These are phyloP conservation scores for Noctua fimbriata DNA, from an alignment of 2,888 invertebrate species.

Conservation along the genomic window DNA sequence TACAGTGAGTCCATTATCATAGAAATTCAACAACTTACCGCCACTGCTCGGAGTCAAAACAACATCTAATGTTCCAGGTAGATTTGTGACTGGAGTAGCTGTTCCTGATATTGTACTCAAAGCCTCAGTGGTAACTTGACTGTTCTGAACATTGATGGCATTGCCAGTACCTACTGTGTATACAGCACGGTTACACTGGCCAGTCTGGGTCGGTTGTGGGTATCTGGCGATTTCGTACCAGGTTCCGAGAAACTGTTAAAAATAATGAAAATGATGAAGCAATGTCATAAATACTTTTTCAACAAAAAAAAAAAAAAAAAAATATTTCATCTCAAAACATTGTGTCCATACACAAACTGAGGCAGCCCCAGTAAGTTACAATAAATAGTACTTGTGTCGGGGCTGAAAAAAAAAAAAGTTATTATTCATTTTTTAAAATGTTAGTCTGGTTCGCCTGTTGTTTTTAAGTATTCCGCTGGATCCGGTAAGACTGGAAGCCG, in stretches of 20 bases:
- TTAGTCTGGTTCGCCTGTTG: neutral
- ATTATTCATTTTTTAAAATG: too few relatives aligned
- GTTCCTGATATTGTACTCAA: constrained; percentile 86
- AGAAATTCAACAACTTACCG: constrained; percentile 75
- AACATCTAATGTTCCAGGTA: constrained; percentile 88
- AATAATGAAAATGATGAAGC: neutral
- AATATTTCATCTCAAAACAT: too few relatives aligned
- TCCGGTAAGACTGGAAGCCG: neutral
- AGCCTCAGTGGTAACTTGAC: constrained; percentile 82
- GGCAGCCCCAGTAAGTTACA: too few relatives aligned
- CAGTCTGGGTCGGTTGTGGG: constrained; percentile 90
- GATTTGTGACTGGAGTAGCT: constrained; percentile 82
- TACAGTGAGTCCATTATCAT: neutral
- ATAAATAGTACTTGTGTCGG: too few relatives aligned
- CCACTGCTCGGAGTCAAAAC: constrained; percentile 86
- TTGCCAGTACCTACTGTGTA: constrained; percentile 75
- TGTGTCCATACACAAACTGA: too few relatives aligned
- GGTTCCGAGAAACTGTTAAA: constrained; percentile 71
- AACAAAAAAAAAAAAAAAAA: too few relatives aligned
- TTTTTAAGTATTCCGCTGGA: neutral
- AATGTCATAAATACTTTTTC: neutral
- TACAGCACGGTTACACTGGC: constrained; percentile 91
- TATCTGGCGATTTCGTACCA: constrained; percentile 92
- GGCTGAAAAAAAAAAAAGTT: too few relatives aligned
- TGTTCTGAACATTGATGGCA: constrained; percentile 73